Evolutionary conservation across 2,113 vertebrate genomes (phyloP), one percentile per base, ranked within the genome.

Genomic region (Scomber colias): DNA sequence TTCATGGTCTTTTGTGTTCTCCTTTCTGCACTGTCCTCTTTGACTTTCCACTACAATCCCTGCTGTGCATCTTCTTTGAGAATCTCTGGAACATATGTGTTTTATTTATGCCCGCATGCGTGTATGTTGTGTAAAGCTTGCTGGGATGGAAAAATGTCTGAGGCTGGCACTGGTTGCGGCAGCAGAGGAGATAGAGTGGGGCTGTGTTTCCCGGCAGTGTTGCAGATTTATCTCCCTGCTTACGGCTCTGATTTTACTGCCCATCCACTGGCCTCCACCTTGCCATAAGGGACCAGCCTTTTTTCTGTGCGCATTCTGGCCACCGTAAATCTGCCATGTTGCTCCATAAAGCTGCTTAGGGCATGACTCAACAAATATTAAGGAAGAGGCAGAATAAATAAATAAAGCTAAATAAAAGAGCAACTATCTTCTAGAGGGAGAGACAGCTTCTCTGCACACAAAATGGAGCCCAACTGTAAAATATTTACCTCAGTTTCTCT

Each of bases 351-450:
- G 88, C 84, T 88, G 91, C 84, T 87, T 75, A 83, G 91, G 90
- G 85, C 91, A 91, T 88, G 84, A 87, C 91, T 93, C 88, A 79
- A 91, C 89, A 94, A 92, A 92, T 91, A 91, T 91, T 87, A 93
- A 91, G 81, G 75, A 87, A 87, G 88, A 86, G 86, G 82, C 73
- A 89, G 75, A 82, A 89, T 87, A 87, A 92, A 91, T 90, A 90
- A 89, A 91, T 87, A 84, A 81, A 83, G 81, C 81, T 77, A 86
- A 85, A 90, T 91, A 85, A 87, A 89, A 89, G 63, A 86, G 72
- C 77, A 83, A 70, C 56, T 65, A 71, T 78, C 16, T 13, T 89
- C 74, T 81, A 35, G 60, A 51, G 81, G 77, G 77, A 87, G 65
- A 76, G 79, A 89, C 70, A 86, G 89, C 75, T 83, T 77, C 72